These are phyloP conservation scores for Watsonalla cultraria DNA, from an alignment of 2,888 invertebrate genomes.

Conservation along the genomic window DNA sequence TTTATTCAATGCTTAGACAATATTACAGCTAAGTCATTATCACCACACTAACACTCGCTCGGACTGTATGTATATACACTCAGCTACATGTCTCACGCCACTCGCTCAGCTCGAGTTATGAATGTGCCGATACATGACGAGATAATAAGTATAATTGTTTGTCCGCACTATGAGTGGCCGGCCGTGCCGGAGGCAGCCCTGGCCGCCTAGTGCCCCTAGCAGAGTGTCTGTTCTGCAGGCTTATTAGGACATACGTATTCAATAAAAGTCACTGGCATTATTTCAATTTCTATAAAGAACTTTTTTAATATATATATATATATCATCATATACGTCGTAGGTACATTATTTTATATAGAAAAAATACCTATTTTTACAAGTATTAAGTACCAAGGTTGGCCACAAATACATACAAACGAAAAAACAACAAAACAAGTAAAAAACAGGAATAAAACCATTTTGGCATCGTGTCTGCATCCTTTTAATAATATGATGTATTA, in stretches of 20 bases:
- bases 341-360: constrained; percentile 77
- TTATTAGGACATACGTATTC: constrained; percentile 35
- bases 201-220: neutral
- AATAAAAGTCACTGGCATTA: constrained; percentile 68
- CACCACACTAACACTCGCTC: constrained; percentile 49
- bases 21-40: constrained; percentile 63
- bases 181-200: constrained; percentile 1
- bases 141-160: too few species aligned
- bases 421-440: constrained; percentile 76
- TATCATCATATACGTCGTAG: constrained; percentile 73
- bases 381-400: constrained; percentile 77
- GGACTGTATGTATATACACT: constrained; percentile 14
- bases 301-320: constrained; percentile 72
- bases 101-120: too few species aligned
- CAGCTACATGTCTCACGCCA: too few species aligned
- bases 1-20: constrained; percentile 70
- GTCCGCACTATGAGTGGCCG: too few species aligned
- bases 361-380: constrained; percentile 77
- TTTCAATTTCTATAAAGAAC: constrained; percentile 75
- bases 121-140: too few species aligned
- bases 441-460: constrained; percentile 78
- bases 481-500: constrained; percentile 43
- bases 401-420: constrained; percentile 77
- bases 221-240: neutral
- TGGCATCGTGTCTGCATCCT: constrained; percentile 75